Evolutionary conservation across 2,888 invertebrate species (phyloP).

Genomic region (Clunio marinus): DNA sequence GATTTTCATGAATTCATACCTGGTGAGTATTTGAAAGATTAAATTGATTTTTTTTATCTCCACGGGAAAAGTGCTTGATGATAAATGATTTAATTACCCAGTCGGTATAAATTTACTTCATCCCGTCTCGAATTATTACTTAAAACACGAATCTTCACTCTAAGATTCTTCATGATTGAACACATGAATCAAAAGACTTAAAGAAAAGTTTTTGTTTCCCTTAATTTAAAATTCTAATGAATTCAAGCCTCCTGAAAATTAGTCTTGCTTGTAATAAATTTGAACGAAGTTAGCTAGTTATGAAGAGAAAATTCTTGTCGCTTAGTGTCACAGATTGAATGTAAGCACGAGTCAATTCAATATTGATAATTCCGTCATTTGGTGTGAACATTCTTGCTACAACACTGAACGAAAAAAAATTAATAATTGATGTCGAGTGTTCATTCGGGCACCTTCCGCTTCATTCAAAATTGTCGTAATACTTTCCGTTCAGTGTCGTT

Average conservation of each 20-base stretch:
- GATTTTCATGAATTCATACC: slow-evolving; percentile 39
- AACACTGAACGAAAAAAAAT: no score
- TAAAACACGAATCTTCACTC: background rate
- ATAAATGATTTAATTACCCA: slow-evolving; percentile 29
- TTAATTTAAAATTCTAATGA: slow-evolving; percentile 4
- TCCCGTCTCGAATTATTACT: background rate
- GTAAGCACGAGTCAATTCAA: slow-evolving; percentile 5
- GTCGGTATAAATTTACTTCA: background rate
- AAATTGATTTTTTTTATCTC: background rate
- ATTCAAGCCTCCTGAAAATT: background rate
- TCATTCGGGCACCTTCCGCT: no score
- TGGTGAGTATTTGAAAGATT: slow-evolving; percentile 19
- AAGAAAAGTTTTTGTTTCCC: no score
- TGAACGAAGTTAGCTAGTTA: background rate
- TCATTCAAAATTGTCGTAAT: no score
- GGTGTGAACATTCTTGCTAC: no score
- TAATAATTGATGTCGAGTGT: no score
- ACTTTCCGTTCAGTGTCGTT: no score
- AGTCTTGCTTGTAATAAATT: background rate
- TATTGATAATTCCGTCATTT: slow-evolving; percentile 16
- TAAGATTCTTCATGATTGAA: background rate
- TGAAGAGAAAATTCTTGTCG: background rate
- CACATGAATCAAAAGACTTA: background rate
- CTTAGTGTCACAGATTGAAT: slow-evolving; percentile 3
- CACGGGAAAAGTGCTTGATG: background rate